Evolutionary conservation across 1,140 invertebrate species (phyloP), one percentile per base, ranked within the genome.

Genomic region (Drosophila repletoides): DNA sequence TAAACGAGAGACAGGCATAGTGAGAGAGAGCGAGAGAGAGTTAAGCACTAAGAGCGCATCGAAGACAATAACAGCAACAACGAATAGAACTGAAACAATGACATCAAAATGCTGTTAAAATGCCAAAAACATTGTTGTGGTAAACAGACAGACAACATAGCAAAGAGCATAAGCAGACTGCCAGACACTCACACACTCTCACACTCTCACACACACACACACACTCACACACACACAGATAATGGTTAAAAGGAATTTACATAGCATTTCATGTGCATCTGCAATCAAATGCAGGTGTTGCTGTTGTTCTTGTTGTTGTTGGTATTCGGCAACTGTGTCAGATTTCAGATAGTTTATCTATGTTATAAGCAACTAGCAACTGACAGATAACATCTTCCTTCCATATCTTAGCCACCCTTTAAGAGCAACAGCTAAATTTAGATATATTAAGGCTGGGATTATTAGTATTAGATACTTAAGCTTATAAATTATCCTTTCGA

Each of bases 51-150:
- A 48, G 55, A 59, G 55, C 28, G 56, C 31, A 58, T 58, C 9
- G 24, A 29, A 43, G 40, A 52, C 22, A 56, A 31, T 17, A 53
- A 59, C 24, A 46, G 29, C 19, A 5, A 61, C 33, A 51, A 49
- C 29, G 55, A 56, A 72, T 51, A 72, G 49, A 7, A n/a, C 15
- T 29, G 49, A 17, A 46, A 29, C 51, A 64, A 48, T 34, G 56
- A 79, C 69, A 79, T 43, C 56, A 33, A 51, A 61, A 45, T 38
- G 49, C 52, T 58, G 55, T 64, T 60, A 65, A 40, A 53, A 36
- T 24, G 33, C 40, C 43, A 59, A 43, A 56, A 45, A 36, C 28
- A 64, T 15, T 12, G 26, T n/a, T 24, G 5, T 21, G 28, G 19
- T 41, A 49, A 48, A 59, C 29, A 55, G 40, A 38, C 28, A 51